Base-by-base conservation (phyloP, 2,113 vertebrate genomes). In the Turdus rufiventris region DNA sequence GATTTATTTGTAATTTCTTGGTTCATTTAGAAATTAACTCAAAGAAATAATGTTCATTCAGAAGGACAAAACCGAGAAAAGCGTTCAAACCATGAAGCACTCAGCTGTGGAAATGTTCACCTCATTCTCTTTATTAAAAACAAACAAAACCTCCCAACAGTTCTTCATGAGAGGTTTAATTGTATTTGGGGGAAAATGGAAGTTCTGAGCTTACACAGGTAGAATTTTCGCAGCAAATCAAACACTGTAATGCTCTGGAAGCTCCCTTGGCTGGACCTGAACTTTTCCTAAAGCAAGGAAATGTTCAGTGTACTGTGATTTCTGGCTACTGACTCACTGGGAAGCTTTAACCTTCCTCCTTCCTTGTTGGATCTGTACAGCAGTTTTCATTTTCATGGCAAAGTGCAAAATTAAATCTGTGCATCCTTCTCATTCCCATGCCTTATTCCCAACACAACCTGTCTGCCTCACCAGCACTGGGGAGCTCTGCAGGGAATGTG, bases 1-100 rank as follows among this genome's bases (percentile, higher is more conserved):
- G 58, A 82, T 63, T 74, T 75, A 81, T 65, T 60, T 78, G 31
- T 26, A 81, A 86, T 92, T 94, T 90, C 72, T 83, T 84, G 63
- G 60, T 71, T 92, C 68, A 71, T 80, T 90, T 86, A 88, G 72
- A 90, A 83, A 91, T 93, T 80, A 85, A 51, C 48, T 85, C 21
- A 14, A 76, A 85, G 62, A 85, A 94, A 51, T 80, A 62, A 83
- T 6, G 6, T 80, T 76, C 47, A 71, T 75, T 82, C 65, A 58
- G 36, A 79, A 85, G 29, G 51, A 51, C 48, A 86, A 57, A 83
- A 61, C 24, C 26, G 65, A 70, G n/a, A 66, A 60, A 94, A 84
- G 71, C 28, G 26, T 70, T 94, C 65, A 71, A 85, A 70, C 19
- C 58, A 76, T 9, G 36, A 76, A 88, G 47, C 63, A 45, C 26